These are phyloP conservation scores for Halictus rubicundus DNA, from an alignment of 1,140 invertebrate species.

Conservation along the genomic window DNA sequence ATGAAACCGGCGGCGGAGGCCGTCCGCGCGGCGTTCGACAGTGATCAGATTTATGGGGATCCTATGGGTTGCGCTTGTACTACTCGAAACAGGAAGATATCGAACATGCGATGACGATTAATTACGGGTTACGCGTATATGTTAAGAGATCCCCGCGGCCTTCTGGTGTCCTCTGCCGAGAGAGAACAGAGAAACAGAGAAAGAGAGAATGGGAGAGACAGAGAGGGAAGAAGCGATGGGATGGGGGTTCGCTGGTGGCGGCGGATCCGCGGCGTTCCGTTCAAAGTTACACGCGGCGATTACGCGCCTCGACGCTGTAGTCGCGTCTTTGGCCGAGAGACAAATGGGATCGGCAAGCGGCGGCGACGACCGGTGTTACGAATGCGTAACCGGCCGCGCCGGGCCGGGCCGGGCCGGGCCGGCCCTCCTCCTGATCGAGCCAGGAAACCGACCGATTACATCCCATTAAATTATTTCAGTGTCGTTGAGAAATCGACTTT, in stretches of 20 bases:
- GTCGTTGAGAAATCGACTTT: slow-evolving; percentile 71
- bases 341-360: slow-evolving; percentile 49
- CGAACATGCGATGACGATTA: slow-evolving; percentile 60
- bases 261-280: slow-evolving; percentile 2
- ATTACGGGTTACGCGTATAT: slow-evolving; percentile 55
- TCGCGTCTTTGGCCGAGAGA: slow-evolving; percentile 20
- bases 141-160: slow-evolving; percentile 13
- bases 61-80: slow-evolving; percentile 45
- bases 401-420: too few species aligned
- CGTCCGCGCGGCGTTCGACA: slow-evolving; percentile 39
- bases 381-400: slow-evolving; percentile 42
- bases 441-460: slow-evolving; percentile 62
- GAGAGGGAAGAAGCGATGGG: too few species aligned
- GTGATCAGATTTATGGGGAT: slow-evolving; percentile 54
- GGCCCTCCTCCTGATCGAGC: neutral
- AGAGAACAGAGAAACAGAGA: too few species aligned
- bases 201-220: too few species aligned
- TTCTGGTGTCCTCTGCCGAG: neutral
- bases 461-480: slow-evolving; percentile 68
- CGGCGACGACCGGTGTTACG: slow-evolving; percentile 47
- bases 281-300: slow-evolving; percentile 41
- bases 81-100: slow-evolving; percentile 61
- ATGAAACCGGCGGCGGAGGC: slow-evolving; percentile 42
- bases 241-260: neutral
- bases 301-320: slow-evolving; percentile 45